Percentiles rank a stretch among this genome's conserved stretches.
These are phyloP conservation scores for Zygaena filipendulae DNA, from an alignment of 2,888 invertebrate genomes.

Conservation along the genomic window DNA sequence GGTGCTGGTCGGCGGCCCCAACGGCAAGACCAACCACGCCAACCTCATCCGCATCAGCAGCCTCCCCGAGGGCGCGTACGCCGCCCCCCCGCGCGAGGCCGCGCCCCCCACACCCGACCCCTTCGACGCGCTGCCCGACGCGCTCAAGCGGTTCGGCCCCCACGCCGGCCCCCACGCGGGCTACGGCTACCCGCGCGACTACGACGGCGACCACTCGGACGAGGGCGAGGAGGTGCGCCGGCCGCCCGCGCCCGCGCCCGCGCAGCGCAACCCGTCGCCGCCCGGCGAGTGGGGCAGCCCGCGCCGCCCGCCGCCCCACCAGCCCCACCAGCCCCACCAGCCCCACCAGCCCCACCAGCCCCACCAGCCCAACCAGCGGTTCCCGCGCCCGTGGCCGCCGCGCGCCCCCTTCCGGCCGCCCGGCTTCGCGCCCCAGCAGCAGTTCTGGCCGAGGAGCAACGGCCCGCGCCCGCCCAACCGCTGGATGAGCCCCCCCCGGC, in stretches of 20 bases:
- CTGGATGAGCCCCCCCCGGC: conserved; percentile 47
- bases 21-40: conserved; percentile 30
- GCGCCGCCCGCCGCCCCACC: conserved; percentile 44
- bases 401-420: conserved; percentile 36
- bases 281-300: conserved; percentile 37
- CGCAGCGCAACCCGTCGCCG: conserved; percentile 20
- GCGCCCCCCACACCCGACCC: conserved; percentile 32
- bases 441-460: conserved; percentile 41
- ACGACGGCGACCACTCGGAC: conserved; percentile 20
- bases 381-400: conserved; percentile 52
- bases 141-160: conserved; percentile 27
- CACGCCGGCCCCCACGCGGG: conserved; percentile 5
- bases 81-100: neutral
- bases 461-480: conserved; percentile 43
- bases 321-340: conserved; percentile 28
- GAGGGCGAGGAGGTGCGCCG: conserved; percentile 38
- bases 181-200: conserved; percentile 23
- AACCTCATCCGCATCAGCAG: conserved; percentile 35
- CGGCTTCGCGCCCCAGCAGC: conserved; percentile 21
- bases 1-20: conserved; percentile 45
- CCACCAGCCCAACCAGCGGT: conserved; percentile 30
- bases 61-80: conserved; percentile 1
- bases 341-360: conserved; percentile 20
- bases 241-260: conserved; percentile 22
- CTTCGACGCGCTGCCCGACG: conserved; percentile 48